Percentiles rank a stretch among this genome's conserved stretches.
Conservation (phyloP, 2,797 vertebrate genomes). For the Helicolenus hilgendorfi region DNA sequence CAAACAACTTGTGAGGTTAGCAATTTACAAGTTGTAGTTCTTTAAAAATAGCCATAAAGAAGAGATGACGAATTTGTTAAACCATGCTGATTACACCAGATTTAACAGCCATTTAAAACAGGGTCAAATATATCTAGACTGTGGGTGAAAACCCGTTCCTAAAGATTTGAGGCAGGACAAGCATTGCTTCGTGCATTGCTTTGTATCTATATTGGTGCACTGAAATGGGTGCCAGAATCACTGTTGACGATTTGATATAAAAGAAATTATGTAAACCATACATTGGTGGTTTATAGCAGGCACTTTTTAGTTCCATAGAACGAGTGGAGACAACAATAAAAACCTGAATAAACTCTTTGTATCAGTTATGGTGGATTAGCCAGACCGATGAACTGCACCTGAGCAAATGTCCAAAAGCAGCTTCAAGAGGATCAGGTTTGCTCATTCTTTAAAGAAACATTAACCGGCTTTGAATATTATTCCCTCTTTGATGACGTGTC, state of each 20-base stretch:
- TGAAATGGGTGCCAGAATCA: background rate
- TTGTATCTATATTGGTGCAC: background rate
- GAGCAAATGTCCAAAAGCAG: constrained; percentile 4
- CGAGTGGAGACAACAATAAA: background rate
- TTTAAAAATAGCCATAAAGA: background rate
- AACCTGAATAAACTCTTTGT: constrained; percentile 13
- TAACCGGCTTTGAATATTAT: constrained; percentile 2
- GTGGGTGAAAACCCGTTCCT: background rate
- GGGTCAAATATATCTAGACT: background rate
- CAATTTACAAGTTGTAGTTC: background rate
- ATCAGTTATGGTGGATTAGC: constrained; percentile 26
- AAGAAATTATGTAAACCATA: background rate
- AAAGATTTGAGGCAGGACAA: background rate
- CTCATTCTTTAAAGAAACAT: constrained; percentile 23
- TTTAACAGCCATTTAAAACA: background rate
- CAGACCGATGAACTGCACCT: constrained; percentile 11
- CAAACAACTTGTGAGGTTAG: background rate
- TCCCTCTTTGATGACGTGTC: background rate
- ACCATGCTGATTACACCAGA: background rate
- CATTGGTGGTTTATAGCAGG: background rate
- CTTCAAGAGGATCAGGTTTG: constrained; percentile 9
- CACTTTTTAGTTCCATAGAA: background rate
- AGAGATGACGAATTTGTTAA: background rate
- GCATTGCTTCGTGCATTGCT: background rate
- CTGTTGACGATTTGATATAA: background rate